Conservation (phyloP, 1,140 invertebrate species). For the Papilio glaucus region DNA sequence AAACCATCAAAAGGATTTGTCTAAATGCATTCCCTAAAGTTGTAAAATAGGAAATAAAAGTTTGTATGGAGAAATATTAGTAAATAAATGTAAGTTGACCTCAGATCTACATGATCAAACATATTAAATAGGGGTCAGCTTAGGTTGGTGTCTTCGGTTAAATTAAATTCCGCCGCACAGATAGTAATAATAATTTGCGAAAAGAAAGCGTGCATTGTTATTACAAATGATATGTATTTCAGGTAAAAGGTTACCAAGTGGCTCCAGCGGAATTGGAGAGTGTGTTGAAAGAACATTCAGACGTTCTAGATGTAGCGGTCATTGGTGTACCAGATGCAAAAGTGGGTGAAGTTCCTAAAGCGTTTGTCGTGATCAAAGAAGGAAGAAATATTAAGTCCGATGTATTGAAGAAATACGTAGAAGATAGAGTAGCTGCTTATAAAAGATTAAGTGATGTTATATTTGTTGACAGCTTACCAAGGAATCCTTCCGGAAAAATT, state of each 20-base stretch:
- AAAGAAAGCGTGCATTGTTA: too few species aligned
- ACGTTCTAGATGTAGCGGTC: conserved; percentile 88
- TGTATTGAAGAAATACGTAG: conserved; percentile 71
- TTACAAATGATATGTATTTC: too few species aligned
- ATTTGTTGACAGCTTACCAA: conserved; percentile 85
- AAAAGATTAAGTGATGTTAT: conserved; percentile 80
- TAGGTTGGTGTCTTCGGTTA: too few species aligned
- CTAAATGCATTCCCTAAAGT: too few species aligned
- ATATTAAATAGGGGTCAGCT: too few species aligned
- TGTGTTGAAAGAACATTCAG: conserved; percentile 86
- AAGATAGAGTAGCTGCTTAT: conserved; percentile 71
- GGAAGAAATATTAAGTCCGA: conserved; percentile 51
- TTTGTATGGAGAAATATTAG: too few species aligned
- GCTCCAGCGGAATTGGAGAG: conserved; percentile 91
- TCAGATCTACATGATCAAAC: too few species aligned
- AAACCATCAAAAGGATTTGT: too few species aligned
- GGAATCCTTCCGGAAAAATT: conserved; percentile 88
- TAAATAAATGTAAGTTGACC: too few species aligned
- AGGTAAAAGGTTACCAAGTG: conserved; percentile 85
- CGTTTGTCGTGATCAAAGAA: conserved; percentile 83
- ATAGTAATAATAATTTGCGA: too few species aligned
- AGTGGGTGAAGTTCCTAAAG: conserved; percentile 87
- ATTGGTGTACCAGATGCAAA: conserved; percentile 87
- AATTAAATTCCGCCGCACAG: too few species aligned
- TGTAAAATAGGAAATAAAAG: too few species aligned